phyloP scores from a whole-genome alignment of 2,888 invertebrate genomes.

The Callyntrura guangdongensis region DNA sequence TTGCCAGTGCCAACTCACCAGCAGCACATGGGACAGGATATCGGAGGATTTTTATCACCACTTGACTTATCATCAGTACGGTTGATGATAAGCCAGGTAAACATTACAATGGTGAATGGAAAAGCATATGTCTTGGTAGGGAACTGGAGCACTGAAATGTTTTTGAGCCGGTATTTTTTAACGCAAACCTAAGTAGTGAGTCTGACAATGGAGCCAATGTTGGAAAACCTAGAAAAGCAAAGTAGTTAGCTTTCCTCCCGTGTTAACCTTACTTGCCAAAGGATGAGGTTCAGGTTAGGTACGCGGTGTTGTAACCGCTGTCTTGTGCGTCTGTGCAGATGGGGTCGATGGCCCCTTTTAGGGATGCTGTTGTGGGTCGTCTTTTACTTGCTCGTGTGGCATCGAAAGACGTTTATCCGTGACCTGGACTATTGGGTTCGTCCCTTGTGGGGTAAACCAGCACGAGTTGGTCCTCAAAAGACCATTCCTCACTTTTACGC shows the following conservation, averaged over 20 bases:
- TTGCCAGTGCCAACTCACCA: too few relatives aligned
- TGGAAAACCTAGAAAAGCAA: too few relatives aligned
- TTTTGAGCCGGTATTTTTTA: too few relatives aligned
- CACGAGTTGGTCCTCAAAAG: slow-evolving; percentile 45
- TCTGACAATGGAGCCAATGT: too few relatives aligned
- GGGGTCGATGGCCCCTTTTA: neutral
- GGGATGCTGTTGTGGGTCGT: neutral
- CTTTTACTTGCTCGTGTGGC: neutral
- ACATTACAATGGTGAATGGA: neutral
- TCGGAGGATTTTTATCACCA: too few relatives aligned
- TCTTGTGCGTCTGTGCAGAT: neutral
- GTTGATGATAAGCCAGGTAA: too few relatives aligned
- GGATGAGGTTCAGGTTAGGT: too few relatives aligned
- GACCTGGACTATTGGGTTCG: slow-evolving; percentile 32
- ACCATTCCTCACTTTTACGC: slow-evolving; percentile 77
- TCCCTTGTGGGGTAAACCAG: slow-evolving; percentile 73
- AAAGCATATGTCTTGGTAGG: neutral
- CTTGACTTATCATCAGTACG: too few relatives aligned
- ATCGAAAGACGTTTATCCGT: slow-evolving; percentile 10
- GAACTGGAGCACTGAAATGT: too few relatives aligned
- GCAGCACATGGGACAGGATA: too few relatives aligned
- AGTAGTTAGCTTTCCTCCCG: too few relatives aligned
- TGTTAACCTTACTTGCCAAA: neutral
- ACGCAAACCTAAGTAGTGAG: too few relatives aligned
- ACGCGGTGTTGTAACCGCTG: neutral